A percentile compares a stretch with the other conserved stretches of the same genome.
These are phyloP conservation scores for Cephalotes varians DNA, from an alignment of 2,888 invertebrate genomes.

Conservation along the genomic window DNA sequence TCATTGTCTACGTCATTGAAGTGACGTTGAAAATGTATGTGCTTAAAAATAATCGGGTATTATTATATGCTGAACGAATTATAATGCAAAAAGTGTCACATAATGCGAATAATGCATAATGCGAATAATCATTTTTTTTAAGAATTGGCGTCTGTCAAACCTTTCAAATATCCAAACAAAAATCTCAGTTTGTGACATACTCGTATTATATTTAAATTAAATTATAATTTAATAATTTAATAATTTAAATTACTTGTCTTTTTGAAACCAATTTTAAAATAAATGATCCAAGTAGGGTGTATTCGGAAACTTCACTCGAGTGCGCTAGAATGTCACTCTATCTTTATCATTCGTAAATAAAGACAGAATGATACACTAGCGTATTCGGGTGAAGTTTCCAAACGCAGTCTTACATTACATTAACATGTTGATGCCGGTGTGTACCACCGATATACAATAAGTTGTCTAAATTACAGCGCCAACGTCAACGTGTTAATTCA, in stretches of 20 bases:
- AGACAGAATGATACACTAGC: too few relatives aligned
- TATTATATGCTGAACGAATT: not conserved
- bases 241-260: conserved; percentile 11
- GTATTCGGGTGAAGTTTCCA: too few relatives aligned
- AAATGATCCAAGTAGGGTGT: not conserved
- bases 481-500: too few relatives aligned
- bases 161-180: not conserved
- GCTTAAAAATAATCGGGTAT: not conserved
- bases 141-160: not conserved
- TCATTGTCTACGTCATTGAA: not conserved
- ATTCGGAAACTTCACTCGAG: too few relatives aligned
- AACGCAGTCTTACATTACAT: not conserved
- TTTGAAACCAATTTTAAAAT: not conserved
- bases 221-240: too few relatives aligned
- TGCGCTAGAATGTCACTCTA: too few relatives aligned
- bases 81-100: not conserved
- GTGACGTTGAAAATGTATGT: not conserved
- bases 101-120: not conserved
- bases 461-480: too few relatives aligned
- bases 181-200: not conserved
- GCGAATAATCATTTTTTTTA: not conserved
- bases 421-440: too few relatives aligned
- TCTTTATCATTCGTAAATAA: too few relatives aligned
- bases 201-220: too few relatives aligned
- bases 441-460: too few relatives aligned